These are phyloP conservation scores for Mohoua ochrocephala DNA, from an alignment of 2,113 vertebrate genomes.

Conservation along the genomic window DNA sequence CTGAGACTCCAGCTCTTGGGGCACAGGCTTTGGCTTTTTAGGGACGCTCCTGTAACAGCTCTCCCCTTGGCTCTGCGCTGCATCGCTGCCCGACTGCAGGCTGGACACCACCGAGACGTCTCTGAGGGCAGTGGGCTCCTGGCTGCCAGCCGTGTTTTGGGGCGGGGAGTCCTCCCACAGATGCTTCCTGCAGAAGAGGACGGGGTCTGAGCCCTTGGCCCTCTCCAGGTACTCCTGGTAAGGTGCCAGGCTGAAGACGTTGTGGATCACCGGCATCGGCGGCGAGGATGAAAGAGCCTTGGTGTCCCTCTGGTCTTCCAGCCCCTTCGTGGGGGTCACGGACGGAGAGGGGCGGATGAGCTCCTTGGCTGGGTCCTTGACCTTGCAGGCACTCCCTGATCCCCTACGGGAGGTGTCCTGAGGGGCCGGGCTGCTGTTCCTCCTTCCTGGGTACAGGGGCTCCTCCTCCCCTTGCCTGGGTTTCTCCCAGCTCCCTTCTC, in stretches of 20 bases:
- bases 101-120: fast-evolving
- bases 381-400: background rate
- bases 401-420: fast-evolving
- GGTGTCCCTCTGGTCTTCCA: background rate
- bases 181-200: background rate
- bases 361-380: background rate
- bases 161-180: background rate
- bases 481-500: background rate
- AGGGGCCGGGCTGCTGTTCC: background rate
- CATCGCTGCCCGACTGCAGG: fast-evolving
- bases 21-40: background rate
- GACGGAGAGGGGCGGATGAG: fast-evolving
- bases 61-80: background rate
- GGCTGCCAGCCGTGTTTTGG: fast-evolving
- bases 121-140: background rate
- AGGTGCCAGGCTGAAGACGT: slow-evolving; percentile 91
- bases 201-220: background rate
- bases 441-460: background rate
- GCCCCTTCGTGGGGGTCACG: fast-evolving
- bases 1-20: fast-evolving
- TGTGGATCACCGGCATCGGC: slow-evolving; percentile 91
- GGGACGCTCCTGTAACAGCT: background rate
- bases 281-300: slow-evolving; percentile 63
- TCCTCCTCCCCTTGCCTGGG: background rate
- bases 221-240: slow-evolving; percentile 78